Conservation (phyloP, 2,113 vertebrate species). For the Bambusicola thoracicus region DNA sequence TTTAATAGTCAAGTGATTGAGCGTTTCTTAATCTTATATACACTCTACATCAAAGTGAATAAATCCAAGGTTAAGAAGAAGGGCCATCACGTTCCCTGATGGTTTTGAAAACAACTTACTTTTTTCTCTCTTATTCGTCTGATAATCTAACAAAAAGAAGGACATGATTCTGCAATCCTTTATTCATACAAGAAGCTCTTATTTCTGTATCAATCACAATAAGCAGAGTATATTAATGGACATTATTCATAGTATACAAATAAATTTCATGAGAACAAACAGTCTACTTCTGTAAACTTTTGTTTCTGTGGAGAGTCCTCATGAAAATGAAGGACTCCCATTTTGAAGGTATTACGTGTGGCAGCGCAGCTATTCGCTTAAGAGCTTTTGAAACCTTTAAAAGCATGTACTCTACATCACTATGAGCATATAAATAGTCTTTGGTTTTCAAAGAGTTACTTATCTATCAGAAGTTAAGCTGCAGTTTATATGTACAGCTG, state of each 20-base stretch:
- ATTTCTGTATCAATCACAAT: not conserved
- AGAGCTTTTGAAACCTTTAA: slow-evolving; percentile 28
- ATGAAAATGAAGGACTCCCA: not conserved
- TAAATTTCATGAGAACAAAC: not conserved
- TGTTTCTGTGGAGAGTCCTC: slow-evolving; percentile 2
- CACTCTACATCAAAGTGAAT: slow-evolving; percentile 44
- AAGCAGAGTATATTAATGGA: not conserved
- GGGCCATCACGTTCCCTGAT: not conserved
- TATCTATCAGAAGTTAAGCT: not conserved
- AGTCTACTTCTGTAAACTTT: slow-evolving; percentile 10
- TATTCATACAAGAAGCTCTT: not conserved
- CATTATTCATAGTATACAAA: not conserved
- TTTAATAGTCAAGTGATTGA: slow-evolving; percentile 46
- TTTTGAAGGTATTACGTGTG: not conserved
- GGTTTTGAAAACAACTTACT: slow-evolving; percentile 6
- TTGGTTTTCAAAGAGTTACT: slow-evolving; percentile 5
- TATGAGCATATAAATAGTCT: slow-evolving; percentile 5
- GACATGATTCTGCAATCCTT: not conserved
- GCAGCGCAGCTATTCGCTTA: slow-evolving; percentile 29
- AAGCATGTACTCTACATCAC: slow-evolving; percentile 20
- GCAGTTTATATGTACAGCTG: not conserved
- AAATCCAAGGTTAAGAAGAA: slow-evolving; percentile 62
- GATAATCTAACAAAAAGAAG: not conserved
- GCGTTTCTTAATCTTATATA: slow-evolving; percentile 58
- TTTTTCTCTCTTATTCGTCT: not conserved